These are phyloP conservation scores for Dipodomys spectabilis DNA, from an alignment of 2,113 vertebrate species.

Conservation along the genomic window DNA sequence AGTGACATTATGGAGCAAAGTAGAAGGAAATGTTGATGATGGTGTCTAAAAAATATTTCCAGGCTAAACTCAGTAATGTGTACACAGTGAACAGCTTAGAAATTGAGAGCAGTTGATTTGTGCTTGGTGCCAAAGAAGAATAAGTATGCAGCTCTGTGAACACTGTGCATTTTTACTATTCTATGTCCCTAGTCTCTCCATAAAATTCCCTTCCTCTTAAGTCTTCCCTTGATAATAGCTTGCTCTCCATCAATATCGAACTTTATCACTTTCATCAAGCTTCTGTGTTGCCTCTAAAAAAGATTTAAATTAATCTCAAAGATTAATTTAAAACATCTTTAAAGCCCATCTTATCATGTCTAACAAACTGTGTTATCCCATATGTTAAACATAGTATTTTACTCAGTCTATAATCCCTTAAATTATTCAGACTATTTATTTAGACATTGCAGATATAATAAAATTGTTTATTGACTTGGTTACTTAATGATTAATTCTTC, in stretches of 20 bases:
- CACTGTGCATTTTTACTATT: not conserved
- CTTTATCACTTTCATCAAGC: not conserved
- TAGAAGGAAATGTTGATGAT: not conserved
- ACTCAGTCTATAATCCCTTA: not conserved
- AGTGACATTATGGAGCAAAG: not conserved
- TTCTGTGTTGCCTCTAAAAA: not conserved
- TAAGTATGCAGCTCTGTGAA: not conserved
- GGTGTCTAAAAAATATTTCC: not conserved
- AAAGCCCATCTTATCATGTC: not conserved
- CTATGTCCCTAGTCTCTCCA: not conserved
- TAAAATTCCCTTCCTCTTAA: not conserved
- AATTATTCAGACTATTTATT: not conserved
- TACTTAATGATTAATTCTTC: constrained; percentile 18
- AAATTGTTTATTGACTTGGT: not conserved
- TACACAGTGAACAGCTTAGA: rapidly evolving
- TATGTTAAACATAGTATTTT: not conserved
- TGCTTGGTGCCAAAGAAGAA: not conserved
- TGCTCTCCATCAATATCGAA: not conserved
- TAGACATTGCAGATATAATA: not conserved
- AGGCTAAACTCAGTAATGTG: not conserved
- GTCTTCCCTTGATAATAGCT: not conserved
- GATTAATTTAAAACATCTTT: not conserved
- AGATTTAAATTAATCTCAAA: not conserved
- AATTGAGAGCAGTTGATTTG: not conserved
- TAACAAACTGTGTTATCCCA: not conserved